A percentile compares a stretch with the other conserved stretches of the same genome.
Evolutionary conservation across 2,113 vertebrate genomes (phyloP).

Genomic region (Pygoscelis adeliae): DNA sequence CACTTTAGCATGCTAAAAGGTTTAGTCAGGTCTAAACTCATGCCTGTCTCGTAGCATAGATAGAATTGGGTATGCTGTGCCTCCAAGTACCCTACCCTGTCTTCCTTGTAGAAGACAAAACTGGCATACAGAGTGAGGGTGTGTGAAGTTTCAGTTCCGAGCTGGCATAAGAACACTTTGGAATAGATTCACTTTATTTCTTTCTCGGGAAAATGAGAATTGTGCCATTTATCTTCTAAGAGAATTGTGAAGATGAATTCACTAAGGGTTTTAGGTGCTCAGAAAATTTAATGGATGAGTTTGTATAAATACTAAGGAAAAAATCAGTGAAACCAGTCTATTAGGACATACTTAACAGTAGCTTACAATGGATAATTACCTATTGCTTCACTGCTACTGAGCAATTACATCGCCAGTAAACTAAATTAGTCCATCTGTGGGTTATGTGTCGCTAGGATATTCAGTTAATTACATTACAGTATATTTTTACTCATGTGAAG

Average conservation of each 20-base stretch:
- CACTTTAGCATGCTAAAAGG: neutral
- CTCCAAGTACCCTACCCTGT: neutral
- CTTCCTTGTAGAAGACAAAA: neutral
- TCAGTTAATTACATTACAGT: constrained; percentile 30
- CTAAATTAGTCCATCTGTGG: constrained; percentile 47
- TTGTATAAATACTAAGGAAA: neutral
- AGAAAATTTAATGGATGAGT: neutral
- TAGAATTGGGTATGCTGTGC: neutral
- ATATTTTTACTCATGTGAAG: constrained; percentile 24
- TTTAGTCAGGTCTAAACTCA: neutral
- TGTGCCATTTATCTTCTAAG: neutral
- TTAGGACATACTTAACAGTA: constrained; percentile 12
- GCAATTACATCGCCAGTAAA: constrained; percentile 35
- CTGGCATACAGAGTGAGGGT: accelerated
- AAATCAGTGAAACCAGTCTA: neutral
- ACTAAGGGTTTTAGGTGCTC: neutral
- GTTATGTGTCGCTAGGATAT: constrained; percentile 40
- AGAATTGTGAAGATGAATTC: neutral
- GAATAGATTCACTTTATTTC: neutral
- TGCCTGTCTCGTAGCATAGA: neutral
- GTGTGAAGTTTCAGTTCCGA: neutral
- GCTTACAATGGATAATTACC: constrained; percentile 31
- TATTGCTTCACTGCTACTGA: constrained; percentile 33
- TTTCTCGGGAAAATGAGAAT: neutral
- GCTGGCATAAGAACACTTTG: neutral